phyloP scores from a whole-genome alignment of 2,888 invertebrate species.

The Drosophila melanosoma region DNA sequence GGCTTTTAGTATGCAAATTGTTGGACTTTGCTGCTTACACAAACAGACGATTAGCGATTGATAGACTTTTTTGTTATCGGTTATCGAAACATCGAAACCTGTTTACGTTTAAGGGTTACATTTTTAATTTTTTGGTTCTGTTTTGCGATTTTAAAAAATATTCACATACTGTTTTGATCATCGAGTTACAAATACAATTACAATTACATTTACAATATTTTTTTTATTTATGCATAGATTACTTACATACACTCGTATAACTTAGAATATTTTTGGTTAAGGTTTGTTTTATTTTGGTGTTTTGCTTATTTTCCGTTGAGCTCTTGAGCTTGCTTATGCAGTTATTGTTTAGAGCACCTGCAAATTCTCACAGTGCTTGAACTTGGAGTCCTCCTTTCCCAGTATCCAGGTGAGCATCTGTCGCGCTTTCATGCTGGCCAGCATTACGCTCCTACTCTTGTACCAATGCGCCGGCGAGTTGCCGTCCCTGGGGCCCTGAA shows the following conservation, averaged over 20 bases:
- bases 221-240: constrained; percentile 41
- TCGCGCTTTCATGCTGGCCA: constrained; percentile 95
- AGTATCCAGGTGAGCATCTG: constrained; percentile 97
- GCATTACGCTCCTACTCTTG: constrained; percentile 92
- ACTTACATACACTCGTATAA: constrained; percentile 37
- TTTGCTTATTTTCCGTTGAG: constrained; percentile 14
- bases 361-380: constrained; percentile 96
- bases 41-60: constrained; percentile 4
- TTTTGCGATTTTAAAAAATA: constrained; percentile 42
- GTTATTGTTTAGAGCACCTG: constrained; percentile 90
- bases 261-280: constrained; percentile 32
- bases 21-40: constrained; percentile 18
- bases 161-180: constrained; percentile 48
- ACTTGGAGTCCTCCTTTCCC: constrained; percentile 95
- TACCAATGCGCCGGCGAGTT: constrained; percentile 91
- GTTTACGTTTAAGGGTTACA: constrained; percentile 56
- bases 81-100: constrained; percentile 66
- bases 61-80: constrained; percentile 15
- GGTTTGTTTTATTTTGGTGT: constrained; percentile 49
- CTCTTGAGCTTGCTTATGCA: constrained; percentile 4
- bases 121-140: constrained; percentile 37
- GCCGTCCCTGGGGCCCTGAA: constrained; percentile 84
- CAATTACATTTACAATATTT: constrained; percentile 39
- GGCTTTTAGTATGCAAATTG: constrained; percentile 64
- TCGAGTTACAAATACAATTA: constrained; percentile 38